Base-by-base conservation (phyloP, 2,113 vertebrate species). In the Campylorhamphus procurvoides region DNA sequence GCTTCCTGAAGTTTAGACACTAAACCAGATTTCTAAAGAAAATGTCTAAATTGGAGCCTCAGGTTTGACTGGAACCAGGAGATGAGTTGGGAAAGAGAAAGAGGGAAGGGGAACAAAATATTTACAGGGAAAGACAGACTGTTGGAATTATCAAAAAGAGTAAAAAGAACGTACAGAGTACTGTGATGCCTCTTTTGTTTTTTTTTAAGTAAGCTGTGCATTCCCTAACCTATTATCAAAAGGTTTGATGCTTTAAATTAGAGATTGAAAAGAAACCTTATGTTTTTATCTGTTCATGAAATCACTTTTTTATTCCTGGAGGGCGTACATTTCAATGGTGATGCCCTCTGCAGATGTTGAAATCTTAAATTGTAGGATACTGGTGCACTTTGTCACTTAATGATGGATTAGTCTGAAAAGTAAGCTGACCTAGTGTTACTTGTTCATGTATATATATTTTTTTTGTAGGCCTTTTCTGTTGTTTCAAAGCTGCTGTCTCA, bases 401-500 rank as follows among this genome's bases (percentile, higher is more conserved):
- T 31, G 23, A 16, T 14, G 28, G 9, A 31, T 69, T 62, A 80
- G 52, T 64, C 35, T 77, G 69, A 71, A 80, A 79, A 83, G 35
- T n/a, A 59, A 73, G 31, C 6, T 31, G 40, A 1, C 12, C 3
- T 47, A 12, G 19, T 81, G 27, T 67, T 75, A n/a, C 19, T 82
- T 62, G 50, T 46, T 93, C n/a, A 76, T 37, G 8, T 6, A 4
- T 94, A 12, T 95, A 42, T 59, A 95, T 37, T 42, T 44, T 52
- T 96, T 55, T 78, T 94, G 7, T 95, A 99, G 99, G 99, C 99
- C 42, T 99, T 99, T 95, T 97, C 97, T 39, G 97, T 98, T 86
- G 99, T 99, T n/a, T 99, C 99, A 90, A 98, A 95, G 56, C 98
- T 99, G 89, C 92, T 99, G 82, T 99, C 99, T 69, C 97, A 97